A percentile compares a stretch with the other conserved stretches of the same genome.
phyloP scores from a whole-genome alignment of 1,140 invertebrate species.

The Drosophila kanapiae region DNA sequence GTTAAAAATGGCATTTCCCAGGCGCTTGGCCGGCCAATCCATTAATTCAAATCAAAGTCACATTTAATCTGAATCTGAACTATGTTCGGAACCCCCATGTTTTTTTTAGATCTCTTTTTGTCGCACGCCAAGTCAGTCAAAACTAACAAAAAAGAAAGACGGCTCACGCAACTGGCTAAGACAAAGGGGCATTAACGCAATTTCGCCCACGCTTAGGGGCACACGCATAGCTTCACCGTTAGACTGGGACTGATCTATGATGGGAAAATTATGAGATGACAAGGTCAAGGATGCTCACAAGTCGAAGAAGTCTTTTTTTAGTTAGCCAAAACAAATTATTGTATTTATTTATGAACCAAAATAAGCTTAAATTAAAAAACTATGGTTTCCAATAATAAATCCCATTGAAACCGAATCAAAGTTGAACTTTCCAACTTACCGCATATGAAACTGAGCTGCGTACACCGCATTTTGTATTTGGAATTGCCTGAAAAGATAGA shows the following conservation, averaged over 20 bases:
- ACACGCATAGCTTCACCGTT: conserved; percentile 62
- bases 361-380: background rate
- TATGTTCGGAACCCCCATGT: conserved; percentile 6
- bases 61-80: conserved; percentile 59
- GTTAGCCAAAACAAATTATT: background rate
- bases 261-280: conserved; percentile 62
- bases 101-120: conserved; percentile 20
- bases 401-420: background rate
- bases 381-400: background rate
- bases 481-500: conserved; percentile 62
- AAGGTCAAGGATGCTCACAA: conserved; percentile 68
- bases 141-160: conserved; percentile 22
- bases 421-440: conserved; percentile 52
- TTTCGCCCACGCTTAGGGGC: conserved; percentile 56
- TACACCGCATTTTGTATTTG: conserved; percentile 66
- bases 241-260: conserved; percentile 38
- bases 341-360: background rate
- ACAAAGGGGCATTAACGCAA: conserved; percentile 75
- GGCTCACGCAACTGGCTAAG: conserved; percentile 56
- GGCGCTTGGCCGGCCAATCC: conserved; percentile 33
- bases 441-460: conserved; percentile 49
- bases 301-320: conserved; percentile 13
- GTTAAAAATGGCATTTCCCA: conserved; percentile 63
- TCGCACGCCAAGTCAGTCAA: conserved; percentile 55
- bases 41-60: conserved; percentile 72